phyloP scores from a whole-genome alignment of 2,888 invertebrate species.

The Tenthredo scrophulariae region DNA sequence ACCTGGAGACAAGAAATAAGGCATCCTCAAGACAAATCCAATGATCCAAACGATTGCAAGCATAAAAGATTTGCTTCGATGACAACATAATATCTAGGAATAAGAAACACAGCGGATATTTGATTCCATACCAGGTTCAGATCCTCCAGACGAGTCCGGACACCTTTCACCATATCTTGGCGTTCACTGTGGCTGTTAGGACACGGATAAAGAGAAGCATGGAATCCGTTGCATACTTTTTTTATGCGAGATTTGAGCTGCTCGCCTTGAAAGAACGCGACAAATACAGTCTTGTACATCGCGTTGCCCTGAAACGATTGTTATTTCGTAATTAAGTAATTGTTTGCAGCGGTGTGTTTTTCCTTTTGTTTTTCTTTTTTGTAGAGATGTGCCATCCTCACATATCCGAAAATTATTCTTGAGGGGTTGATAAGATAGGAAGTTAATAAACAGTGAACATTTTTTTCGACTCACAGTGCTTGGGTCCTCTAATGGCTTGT shows the following conservation, averaged over 20 bases:
- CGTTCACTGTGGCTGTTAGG: constrained; percentile 92
- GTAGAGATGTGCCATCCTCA: neutral
- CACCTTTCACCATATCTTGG: constrained; percentile 94
- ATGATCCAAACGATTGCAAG: neutral
- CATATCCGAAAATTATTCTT: neutral
- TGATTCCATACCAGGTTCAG: constrained; percentile 84
- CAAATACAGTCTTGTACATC: constrained; percentile 94
- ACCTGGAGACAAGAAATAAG: constrained; percentile 80
- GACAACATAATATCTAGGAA: neutral
- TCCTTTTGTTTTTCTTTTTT: neutral
- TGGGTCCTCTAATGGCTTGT: constrained; percentile 91
- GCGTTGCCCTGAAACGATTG: constrained; percentile 86
- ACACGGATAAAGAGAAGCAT: constrained; percentile 95
- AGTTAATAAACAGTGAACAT: constrained; percentile 4
- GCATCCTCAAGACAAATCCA: constrained; percentile 5
- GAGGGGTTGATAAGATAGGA: neutral
- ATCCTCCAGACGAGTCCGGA: constrained; percentile 94
- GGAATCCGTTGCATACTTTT: constrained; percentile 96
- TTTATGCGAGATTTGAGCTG: constrained; percentile 93
- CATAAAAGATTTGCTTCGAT: neutral
- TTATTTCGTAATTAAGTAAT: constrained; percentile 8
- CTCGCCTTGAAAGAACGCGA: constrained; percentile 94
- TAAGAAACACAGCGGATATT: neutral
- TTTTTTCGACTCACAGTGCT: constrained; percentile 83
- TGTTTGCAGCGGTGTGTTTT: neutral